Percentiles rank a stretch among this genome's conserved stretches.
Evolutionary conservation across 2,113 vertebrate species (phyloP).

Genomic region (Macrotus californicus): DNA sequence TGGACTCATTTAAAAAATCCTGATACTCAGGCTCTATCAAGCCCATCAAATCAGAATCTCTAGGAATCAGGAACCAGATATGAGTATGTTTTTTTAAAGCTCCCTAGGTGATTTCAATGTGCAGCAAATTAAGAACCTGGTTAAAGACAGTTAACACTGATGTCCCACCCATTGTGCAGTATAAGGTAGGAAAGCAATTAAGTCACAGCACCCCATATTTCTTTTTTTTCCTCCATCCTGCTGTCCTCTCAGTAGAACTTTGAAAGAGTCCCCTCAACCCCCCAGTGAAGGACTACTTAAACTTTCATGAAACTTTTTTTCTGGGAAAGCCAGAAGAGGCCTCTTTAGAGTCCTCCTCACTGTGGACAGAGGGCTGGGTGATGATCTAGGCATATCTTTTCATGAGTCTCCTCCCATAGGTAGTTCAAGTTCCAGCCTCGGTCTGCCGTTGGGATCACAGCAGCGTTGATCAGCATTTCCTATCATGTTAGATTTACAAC

Average conservation of each 20-base stretch:
- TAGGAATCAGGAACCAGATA: background rate
- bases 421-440: background rate
- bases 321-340: background rate
- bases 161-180: background rate
- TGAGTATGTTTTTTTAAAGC: background rate
- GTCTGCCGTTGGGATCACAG: background rate
- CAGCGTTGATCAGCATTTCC: background rate
- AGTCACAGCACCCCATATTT: background rate
- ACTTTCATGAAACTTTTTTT: background rate
- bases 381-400: background rate
- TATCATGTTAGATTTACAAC: background rate
- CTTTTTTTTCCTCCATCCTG: background rate
- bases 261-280: background rate
- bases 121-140: background rate
- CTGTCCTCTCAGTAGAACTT: background rate
- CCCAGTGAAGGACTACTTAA: background rate
- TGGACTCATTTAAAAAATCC: background rate
- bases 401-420: background rate
- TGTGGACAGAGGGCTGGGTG: too few relatives aligned
- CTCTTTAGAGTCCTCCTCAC: background rate
- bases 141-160: rapidly evolving
- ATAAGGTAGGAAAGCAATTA: background rate
- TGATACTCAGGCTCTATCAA: background rate
- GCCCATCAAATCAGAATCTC: background rate
- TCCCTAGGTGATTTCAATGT: background rate